A percentile compares a stretch with the other conserved stretches of the same genome.
Evolutionary conservation across 2,888 invertebrate genomes (phyloP).

Genomic region (Chorisops tibialis): DNA sequence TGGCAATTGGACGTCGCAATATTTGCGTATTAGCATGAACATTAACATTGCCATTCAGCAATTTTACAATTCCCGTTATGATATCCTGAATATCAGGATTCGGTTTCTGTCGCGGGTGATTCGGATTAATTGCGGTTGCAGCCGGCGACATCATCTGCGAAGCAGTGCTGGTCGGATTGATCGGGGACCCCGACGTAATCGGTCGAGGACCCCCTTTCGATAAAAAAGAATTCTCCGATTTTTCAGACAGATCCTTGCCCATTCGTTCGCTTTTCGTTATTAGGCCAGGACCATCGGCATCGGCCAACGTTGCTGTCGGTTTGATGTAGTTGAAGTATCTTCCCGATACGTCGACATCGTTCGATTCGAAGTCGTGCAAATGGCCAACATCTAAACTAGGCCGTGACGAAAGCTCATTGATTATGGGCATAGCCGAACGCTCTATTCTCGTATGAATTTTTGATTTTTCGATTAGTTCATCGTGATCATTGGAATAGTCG

Average conservation of each 20-base stretch:
- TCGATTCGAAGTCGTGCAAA: conserved; percentile 38
- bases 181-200: conserved; percentile 51
- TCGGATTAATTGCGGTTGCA: conserved; percentile 45
- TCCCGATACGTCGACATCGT: conserved; percentile 40
- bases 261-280: conserved; percentile 43
- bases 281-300: conserved; percentile 35
- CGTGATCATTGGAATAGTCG: conserved; percentile 39
- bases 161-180: conserved; percentile 46
- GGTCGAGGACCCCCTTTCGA: conserved; percentile 52
- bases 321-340: conserved; percentile 50
- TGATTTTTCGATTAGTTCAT: conserved; percentile 40
- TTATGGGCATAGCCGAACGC: conserved; percentile 58
- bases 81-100: conserved; percentile 85
- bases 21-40: conserved; percentile 72
- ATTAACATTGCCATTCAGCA: conserved; percentile 84
- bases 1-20: conserved; percentile 66
- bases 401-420: conserved; percentile 56
- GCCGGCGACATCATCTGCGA: conserved; percentile 60
- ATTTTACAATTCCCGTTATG: conserved; percentile 82
- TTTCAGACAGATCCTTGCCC: conserved; percentile 40
- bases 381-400: conserved; percentile 42
- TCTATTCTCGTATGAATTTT: conserved; percentile 53
- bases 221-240: conserved; percentile 51
- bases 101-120: conserved; percentile 55
- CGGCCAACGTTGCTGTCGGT: conserved; percentile 44